Percentiles rank a stretch among this genome's conserved stretches.
phyloP scores from a whole-genome alignment of 2,113 vertebrate genomes.

The Syrmaticus mikado region DNA sequence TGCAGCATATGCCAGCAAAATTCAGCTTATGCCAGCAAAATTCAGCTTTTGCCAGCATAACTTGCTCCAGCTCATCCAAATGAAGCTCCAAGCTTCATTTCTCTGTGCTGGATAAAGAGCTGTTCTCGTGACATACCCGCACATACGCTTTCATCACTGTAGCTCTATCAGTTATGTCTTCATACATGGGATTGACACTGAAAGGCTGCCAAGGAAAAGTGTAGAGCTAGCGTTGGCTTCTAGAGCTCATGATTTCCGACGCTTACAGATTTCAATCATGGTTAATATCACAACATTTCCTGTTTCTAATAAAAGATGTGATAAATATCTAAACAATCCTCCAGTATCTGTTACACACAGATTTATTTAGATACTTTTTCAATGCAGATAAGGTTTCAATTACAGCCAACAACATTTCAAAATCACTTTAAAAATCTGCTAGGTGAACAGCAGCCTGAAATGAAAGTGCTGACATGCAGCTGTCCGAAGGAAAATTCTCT shows the following conservation, averaged over 20 bases:
- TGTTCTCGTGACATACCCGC: background rate
- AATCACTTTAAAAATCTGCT: slow-evolving; percentile 34
- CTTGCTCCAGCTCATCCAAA: slow-evolving; percentile 14
- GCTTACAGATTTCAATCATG: background rate
- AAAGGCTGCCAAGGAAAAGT: background rate
- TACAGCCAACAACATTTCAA: background rate
- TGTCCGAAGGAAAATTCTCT: background rate
- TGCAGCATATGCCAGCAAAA: slow-evolving; percentile 28
- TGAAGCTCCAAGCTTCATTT: background rate
- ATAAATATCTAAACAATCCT: background rate
- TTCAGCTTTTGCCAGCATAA: slow-evolving; percentile 3
- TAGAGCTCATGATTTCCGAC: background rate
- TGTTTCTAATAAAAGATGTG: background rate
- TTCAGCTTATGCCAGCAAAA: slow-evolving; percentile 17
- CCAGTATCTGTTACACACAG: background rate
- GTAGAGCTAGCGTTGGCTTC: background rate
- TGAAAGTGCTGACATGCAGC: background rate
- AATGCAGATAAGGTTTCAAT: background rate
- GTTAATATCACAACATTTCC: background rate
- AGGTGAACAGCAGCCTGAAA: slow-evolving; percentile 22
- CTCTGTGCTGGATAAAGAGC: background rate
- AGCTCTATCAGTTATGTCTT: background rate
- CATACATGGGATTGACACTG: background rate
- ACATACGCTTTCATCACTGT: background rate
- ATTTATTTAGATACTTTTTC: background rate